Conservation (phyloP, 2,888 invertebrate species). For the Diarsia brunnea region DNA sequence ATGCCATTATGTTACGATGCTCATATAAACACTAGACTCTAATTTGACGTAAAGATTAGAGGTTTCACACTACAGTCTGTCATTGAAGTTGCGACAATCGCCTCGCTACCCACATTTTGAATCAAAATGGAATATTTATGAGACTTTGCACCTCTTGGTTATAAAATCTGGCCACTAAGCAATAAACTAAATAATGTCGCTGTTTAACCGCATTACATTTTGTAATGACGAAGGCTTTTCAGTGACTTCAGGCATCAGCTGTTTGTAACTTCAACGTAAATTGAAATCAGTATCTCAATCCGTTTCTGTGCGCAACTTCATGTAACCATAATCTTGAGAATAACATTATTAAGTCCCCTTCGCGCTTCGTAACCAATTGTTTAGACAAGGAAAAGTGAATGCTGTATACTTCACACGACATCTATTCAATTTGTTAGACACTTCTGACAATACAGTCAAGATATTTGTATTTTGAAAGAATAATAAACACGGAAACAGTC, state of each 20-base stretch:
- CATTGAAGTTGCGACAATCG: conserved; percentile 73
- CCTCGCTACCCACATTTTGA: conserved; percentile 72
- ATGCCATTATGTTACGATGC: conserved; percentile 79
- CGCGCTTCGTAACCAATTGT: conserved; percentile 70
- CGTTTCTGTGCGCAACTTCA: conserved; percentile 49
- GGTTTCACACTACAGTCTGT: conserved; percentile 72
- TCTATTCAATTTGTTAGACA: conserved; percentile 67
- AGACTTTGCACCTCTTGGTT: conserved; percentile 27
- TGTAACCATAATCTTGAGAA: conserved; percentile 65
- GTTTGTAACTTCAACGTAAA: conserved; percentile 7
- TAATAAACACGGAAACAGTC: conserved; percentile 62
- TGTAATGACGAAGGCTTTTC: neutral
- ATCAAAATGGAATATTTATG: conserved; percentile 65
- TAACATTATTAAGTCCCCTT: conserved; percentile 63
- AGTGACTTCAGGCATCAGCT: neutral
- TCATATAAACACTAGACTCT: conserved; percentile 77
- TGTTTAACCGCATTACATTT: neutral
- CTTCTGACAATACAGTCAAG: conserved; percentile 56
- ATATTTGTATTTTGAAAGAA: conserved; percentile 58
- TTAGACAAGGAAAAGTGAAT: conserved; percentile 73
- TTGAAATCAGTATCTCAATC: conserved; percentile 44
- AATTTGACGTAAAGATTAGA: conserved; percentile 78
- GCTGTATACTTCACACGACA: conserved; percentile 69
- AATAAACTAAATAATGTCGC: conserved; percentile 12
- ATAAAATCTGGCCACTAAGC: conserved; percentile 24